Conservation (phyloP, 2,888 invertebrate genomes). For the Acleris cristana region DNA sequence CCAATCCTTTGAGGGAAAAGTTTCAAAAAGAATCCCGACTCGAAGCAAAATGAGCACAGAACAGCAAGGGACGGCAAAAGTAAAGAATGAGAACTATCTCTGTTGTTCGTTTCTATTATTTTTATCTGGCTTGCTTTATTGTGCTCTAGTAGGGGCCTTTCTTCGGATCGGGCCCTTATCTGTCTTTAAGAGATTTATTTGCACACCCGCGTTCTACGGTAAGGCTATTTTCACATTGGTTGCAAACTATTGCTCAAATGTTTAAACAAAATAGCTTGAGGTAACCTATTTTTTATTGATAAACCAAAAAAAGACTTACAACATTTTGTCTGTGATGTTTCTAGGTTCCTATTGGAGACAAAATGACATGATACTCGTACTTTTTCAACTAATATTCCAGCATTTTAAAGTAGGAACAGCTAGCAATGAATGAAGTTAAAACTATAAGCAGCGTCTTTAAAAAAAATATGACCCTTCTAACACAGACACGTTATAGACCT, state of each 20-base stretch:
- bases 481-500: too few relatives aligned
- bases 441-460: too few relatives aligned
- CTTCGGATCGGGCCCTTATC: slow-evolving; percentile 57
- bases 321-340: too few relatives aligned
- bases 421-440: too few relatives aligned
- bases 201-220: slow-evolving; percentile 45
- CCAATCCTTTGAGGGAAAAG: slow-evolving; percentile 1
- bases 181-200: slow-evolving; percentile 63
- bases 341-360: too few relatives aligned
- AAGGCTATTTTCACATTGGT: slow-evolving; percentile 18
- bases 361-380: too few relatives aligned
- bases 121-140: slow-evolving; percentile 57
- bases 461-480: too few relatives aligned
- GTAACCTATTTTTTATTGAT: too few relatives aligned
- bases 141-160: slow-evolving; percentile 52
- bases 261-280: background rate
- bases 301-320: too few relatives aligned
- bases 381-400: too few relatives aligned
- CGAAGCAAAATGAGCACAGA: slow-evolving; percentile 33
- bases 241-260: background rate
- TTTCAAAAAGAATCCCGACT: slow-evolving; percentile 25
- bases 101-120: slow-evolving; percentile 46
- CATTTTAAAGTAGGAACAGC: too few relatives aligned
- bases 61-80: slow-evolving; percentile 23
- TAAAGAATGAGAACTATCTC: slow-evolving; percentile 48